Conservation (phyloP, 2,113 vertebrate species). For the Oenanthe melanoleuca region DNA sequence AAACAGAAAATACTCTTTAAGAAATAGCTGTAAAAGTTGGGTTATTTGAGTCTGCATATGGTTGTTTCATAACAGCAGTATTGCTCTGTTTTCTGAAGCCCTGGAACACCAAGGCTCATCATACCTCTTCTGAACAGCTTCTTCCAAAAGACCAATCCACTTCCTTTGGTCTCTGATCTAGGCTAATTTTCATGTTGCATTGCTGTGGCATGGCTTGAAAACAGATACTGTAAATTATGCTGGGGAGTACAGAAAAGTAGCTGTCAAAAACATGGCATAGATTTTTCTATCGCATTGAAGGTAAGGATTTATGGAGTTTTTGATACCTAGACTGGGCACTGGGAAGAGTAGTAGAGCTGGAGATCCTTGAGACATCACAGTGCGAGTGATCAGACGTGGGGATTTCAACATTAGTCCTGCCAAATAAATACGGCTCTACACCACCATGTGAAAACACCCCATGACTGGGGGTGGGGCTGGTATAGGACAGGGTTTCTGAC, state of each 20-base stretch:
- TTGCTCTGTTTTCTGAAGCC: neutral
- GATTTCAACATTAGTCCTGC: neutral
- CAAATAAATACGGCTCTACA: rapidly evolving
- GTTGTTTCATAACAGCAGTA: neutral
- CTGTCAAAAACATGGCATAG: neutral
- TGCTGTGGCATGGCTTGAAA: neutral
- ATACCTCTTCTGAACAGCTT: neutral
- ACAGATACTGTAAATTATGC: neutral
- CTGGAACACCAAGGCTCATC: neutral
- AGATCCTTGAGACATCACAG: neutral
- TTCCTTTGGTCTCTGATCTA: neutral
- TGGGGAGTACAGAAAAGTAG: neutral
- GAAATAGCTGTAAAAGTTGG: neutral
- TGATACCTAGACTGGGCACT: neutral
- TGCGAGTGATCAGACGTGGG: neutral
- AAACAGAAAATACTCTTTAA: neutral
- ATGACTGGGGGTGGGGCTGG: neutral
- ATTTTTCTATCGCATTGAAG: neutral
- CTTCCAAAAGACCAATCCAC: neutral
- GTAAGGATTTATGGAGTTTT: neutral
- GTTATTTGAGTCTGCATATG: neutral
- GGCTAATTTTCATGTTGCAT: neutral
- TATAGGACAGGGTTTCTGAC: neutral
- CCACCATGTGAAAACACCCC: neutral
- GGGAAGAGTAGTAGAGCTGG: neutral